Conservation (phyloP, 2,888 invertebrate species). For the Chrysodeixis includens region DNA sequence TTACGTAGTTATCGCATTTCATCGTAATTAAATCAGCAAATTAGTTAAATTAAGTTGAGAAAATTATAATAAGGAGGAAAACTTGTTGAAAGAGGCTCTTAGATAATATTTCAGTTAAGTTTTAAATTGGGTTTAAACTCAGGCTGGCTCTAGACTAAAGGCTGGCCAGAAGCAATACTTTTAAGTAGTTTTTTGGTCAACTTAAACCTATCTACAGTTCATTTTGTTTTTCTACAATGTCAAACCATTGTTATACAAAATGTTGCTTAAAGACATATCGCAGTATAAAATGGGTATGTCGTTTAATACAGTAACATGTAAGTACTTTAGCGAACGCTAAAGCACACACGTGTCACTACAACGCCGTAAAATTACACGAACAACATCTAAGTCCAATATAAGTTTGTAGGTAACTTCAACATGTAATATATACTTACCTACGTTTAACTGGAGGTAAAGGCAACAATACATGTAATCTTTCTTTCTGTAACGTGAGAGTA, state of each 20-base stretch:
- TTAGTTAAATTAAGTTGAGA: neutral
- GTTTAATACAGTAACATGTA: neutral
- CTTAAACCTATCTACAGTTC: no score
- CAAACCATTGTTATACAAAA: no score
- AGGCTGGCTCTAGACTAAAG: neutral
- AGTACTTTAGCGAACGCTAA: neutral
- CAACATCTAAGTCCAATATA: neutral
- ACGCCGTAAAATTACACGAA: neutral
- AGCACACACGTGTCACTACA: neutral
- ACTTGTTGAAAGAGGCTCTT: neutral
- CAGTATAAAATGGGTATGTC: neutral
- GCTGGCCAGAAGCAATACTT: neutral
- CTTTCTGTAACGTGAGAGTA: neutral
- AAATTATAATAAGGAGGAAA: neutral
- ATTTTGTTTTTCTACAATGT: no score
- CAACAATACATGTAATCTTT: neutral
- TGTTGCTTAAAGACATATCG: no score
- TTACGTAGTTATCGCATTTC: neutral
- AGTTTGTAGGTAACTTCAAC: neutral
- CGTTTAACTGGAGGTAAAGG: neutral
- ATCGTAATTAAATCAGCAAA: constrained; percentile 3
- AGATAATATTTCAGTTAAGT: constrained; percentile 1
- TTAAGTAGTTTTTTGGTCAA: neutral
- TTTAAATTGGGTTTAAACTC: neutral
- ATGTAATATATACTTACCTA: constrained; percentile 4